phyloP scores from a whole-genome alignment of 2,113 vertebrate genomes.

The Tachuris rubrigastra region DNA sequence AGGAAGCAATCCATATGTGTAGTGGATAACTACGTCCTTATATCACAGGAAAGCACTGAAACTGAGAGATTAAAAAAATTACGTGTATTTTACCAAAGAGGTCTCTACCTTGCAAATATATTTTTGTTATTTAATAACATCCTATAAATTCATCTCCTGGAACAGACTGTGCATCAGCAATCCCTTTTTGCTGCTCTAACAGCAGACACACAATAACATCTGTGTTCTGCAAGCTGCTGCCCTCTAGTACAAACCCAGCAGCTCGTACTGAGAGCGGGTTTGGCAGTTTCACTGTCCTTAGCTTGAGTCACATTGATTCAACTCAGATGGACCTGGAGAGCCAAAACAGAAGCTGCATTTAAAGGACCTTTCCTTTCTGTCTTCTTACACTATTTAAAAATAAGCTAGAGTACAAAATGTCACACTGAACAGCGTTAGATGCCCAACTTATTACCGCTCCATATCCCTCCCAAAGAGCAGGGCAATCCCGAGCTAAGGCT shows the following conservation, averaged over 20 bases:
- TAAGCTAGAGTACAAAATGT: constrained; percentile 37
- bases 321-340: not conserved
- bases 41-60: not conserved
- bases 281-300: constrained; percentile 29
- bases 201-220: not conserved
- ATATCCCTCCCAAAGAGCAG: constrained; percentile 41
- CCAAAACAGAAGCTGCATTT: not conserved
- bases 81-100: not conserved
- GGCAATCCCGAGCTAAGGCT: not conserved
- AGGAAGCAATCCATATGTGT: not conserved
- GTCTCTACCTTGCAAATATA: not conserved
- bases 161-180: constrained; percentile 36
- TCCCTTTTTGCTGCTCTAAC: not conserved
- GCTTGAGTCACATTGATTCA: not conserved
- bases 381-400: constrained; percentile 43
- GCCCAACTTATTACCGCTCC: constrained; percentile 57
- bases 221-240: constrained; percentile 13
- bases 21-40: not conserved
- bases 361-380: constrained; percentile 18
- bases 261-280: not conserved
- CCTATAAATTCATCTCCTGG: constrained; percentile 42
- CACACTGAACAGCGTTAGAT: constrained; percentile 10
- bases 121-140: not conserved
- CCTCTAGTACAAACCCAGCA: constrained; percentile 49
- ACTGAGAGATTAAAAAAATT: not conserved